Percentiles rank a stretch among this genome's conserved stretches.
Evolutionary conservation across 2,113 vertebrate genomes (phyloP).

Genomic region (Amblyornis subalaris): DNA sequence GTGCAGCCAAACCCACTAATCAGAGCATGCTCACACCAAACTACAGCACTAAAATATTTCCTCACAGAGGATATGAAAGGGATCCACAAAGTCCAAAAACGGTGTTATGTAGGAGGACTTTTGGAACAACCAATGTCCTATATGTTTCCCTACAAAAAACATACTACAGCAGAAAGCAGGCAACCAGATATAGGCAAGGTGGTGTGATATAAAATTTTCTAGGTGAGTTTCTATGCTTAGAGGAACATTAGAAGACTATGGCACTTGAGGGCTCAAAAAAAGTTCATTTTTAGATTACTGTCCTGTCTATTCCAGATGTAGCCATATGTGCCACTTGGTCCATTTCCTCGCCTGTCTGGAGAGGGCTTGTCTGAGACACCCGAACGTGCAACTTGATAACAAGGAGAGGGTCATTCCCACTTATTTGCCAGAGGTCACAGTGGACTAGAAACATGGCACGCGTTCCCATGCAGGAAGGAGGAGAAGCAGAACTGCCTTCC

Average conservation of each 20-base stretch:
- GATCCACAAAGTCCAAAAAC: neutral
- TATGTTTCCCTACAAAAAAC: neutral
- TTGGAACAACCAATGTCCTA: neutral
- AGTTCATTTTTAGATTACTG: neutral
- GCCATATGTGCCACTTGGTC: neutral
- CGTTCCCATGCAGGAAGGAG: neutral
- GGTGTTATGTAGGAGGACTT: neutral
- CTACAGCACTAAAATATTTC: neutral
- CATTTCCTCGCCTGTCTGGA: neutral
- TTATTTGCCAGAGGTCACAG: neutral
- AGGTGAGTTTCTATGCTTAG: neutral
- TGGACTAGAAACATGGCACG: neutral
- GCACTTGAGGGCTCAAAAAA: neutral
- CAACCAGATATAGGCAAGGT: neutral
- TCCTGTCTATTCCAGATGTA: neutral
- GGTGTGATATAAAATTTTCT: neutral
- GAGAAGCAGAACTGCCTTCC: neutral
- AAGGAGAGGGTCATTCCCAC: neutral
- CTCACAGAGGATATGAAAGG: neutral
- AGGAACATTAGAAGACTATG: neutral
- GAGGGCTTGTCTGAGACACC: neutral
- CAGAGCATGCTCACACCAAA: neutral
- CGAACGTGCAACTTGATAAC: accelerated
- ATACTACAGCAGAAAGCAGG: neutral
- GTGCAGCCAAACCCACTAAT: neutral